Base-by-base conservation (phyloP, 1,140 invertebrate species). In the Chelonus insularis region DNA sequence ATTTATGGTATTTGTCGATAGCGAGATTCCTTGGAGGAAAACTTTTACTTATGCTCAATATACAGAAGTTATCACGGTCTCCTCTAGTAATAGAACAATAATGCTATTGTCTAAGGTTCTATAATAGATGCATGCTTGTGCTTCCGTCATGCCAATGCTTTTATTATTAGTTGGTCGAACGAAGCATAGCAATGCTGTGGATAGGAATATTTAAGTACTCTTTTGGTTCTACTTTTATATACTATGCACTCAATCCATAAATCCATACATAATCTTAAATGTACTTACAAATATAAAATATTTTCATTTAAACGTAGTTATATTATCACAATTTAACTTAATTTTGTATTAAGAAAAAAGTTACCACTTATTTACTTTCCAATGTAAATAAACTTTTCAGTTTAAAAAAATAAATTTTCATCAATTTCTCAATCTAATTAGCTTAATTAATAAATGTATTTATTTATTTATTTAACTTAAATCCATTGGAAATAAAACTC, bases 51-150 rank as follows among this genome's bases (percentile, higher is more conserved):
- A 48, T 54, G 29, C 62, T 62, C 54, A 63, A 39, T 59, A 43
- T 48, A 63, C 58, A 50, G 52, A 57, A 63, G 58, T 58, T 64
- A 69, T 65, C 66, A 67, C 43, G 59, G 14, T 5, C 7, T 11
- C 7, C 14, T 4, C 11, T 12, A 39, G 14, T 51, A 18, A 2
- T 11, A 48, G 52, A 36, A 70, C 61, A 70, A 70, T 68, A 68
- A 70, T 66, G 59, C 64, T 60, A 68, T 70, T 70, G 68, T 69
- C 63, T 64, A 65, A 21, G 32, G 55, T 55, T 39, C 21, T 43
- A 62, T 66, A 66, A 71, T 68, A 62, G 59, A 1, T 45, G 39
- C 47, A 16, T 32, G 21, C n/a, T 16, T 29, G 39, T 58, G 39
- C 43, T 62, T 52, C 37, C 32, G 47, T 60, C 37, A 47, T 34